Conservation (phyloP, 2,797 vertebrate genomes). For the Danio aesculapii region DNA sequence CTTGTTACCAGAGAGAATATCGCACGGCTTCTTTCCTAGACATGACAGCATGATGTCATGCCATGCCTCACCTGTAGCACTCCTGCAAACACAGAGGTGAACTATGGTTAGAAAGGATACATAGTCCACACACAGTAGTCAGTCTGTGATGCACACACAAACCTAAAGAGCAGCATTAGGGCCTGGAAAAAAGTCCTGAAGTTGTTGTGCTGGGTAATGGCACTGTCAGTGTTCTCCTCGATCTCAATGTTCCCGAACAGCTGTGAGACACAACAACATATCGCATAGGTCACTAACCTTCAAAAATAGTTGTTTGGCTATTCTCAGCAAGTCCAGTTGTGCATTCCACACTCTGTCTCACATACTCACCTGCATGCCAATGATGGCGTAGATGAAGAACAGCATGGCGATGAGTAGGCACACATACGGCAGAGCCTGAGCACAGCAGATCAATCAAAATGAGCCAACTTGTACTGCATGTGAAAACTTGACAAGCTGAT, state of each 20-base stretch:
- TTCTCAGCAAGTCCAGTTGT: not conserved
- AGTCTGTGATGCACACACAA: slow-evolving; percentile 45
- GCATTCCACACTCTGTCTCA: not conserved
- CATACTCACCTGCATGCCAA: slow-evolving; percentile 92
- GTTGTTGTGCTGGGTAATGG: slow-evolving; percentile 95
- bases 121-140: not conserved
- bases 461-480: slow-evolving; percentile 5
- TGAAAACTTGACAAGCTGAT: not conserved
- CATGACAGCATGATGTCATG: slow-evolving; percentile 97
- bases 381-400: slow-evolving; percentile 98
- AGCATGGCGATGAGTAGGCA: slow-evolving; percentile 97
- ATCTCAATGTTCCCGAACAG: slow-evolving; percentile 93
- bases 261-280: slow-evolving; percentile 70
- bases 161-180: slow-evolving; percentile 96
- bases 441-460: slow-evolving; percentile 18
- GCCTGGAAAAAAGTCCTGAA: slow-evolving; percentile 95
- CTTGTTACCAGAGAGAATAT: slow-evolving; percentile 82
- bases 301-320: not conserved
- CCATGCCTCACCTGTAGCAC: slow-evolving; percentile 95
- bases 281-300: not conserved
- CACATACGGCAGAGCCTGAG: slow-evolving; percentile 92
- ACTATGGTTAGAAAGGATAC: not conserved
- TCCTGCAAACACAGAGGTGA: slow-evolving; percentile 74
- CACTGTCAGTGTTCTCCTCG: slow-evolving; percentile 82
- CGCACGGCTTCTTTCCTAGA: slow-evolving; percentile 87